These are phyloP conservation scores for Ferdinandea cuprea DNA, from an alignment of 2,888 invertebrate genomes.

Conservation along the genomic window DNA sequence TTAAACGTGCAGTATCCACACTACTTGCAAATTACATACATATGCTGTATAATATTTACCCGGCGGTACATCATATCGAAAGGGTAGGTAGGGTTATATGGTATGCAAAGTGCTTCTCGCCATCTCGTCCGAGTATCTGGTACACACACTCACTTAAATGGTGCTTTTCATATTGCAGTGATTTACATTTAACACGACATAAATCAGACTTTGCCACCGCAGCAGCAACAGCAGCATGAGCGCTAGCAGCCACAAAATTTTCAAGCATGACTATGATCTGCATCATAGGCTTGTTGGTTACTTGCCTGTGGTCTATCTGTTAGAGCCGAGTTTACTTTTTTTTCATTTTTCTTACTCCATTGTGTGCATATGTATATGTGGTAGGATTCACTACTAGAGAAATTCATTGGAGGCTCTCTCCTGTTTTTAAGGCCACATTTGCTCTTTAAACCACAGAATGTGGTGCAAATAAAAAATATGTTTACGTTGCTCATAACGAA, in stretches of 20 bases:
- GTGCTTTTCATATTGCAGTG: constrained; percentile 77
- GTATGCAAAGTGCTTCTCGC: constrained; percentile 67
- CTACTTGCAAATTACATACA: constrained; percentile 53
- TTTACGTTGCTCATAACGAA: constrained; percentile 15
- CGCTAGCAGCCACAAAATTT: constrained; percentile 39
- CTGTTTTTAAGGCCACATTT: constrained; percentile 25
- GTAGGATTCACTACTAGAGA: constrained; percentile 42
- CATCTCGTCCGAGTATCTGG: constrained; percentile 47
- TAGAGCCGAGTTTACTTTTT: constrained; percentile 13
- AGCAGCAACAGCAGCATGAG: constrained; percentile 66
- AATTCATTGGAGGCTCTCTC: constrained; percentile 31
- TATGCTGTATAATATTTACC: not conserved
- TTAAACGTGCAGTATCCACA: constrained; percentile 72
- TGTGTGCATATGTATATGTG: constrained; percentile 49
- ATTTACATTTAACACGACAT: constrained; percentile 80
- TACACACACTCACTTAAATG: constrained; percentile 75
- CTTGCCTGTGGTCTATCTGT: constrained; percentile 25
- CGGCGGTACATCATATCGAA: constrained; percentile 63
- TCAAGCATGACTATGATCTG: constrained; percentile 36
- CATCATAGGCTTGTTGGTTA: constrained; percentile 51
- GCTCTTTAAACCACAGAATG: constrained; percentile 64
- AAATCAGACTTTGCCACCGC: constrained; percentile 78
- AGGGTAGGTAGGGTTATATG: constrained; percentile 12
- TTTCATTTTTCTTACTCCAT: constrained; percentile 53
- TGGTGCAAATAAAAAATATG: constrained; percentile 54